Conservation (phyloP, 2,797 vertebrate genomes). For the Thripadectes ignobilis region DNA sequence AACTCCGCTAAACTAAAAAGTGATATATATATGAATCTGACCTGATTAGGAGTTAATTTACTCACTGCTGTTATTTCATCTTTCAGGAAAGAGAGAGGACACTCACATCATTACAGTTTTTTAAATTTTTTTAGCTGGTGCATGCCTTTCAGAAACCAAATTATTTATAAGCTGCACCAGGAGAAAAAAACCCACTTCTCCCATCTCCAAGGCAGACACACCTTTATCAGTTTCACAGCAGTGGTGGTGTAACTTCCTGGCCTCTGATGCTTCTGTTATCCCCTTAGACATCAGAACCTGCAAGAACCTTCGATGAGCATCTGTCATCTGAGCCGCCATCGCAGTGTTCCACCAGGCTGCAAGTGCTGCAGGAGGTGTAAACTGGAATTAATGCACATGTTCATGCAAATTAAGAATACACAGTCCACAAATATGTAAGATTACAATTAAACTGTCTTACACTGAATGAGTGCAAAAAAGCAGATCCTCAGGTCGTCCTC, state of each 20-base stretch:
- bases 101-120: neutral
- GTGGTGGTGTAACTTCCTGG: constrained; percentile 73
- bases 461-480: neutral
- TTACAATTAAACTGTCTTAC: neutral
- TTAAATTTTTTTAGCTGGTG: neutral
- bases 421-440: neutral
- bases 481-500: neutral
- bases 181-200: neutral
- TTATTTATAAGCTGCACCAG: neutral
- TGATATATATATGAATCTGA: neutral
- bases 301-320: constrained; percentile 88
- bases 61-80: neutral
- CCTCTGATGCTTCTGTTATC: constrained; percentile 79
- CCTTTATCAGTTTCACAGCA: constrained; percentile 85
- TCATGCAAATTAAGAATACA: neutral
- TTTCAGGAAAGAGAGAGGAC: neutral
- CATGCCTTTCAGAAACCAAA: neutral
- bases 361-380: neutral
- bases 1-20: neutral
- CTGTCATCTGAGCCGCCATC: constrained; percentile 79
- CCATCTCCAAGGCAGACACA: constrained; percentile 38
- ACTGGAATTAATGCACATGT: neutral
- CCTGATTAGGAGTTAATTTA: neutral
- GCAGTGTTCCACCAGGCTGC: neutral
- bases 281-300: constrained; percentile 88